Evolutionary conservation across 2,113 vertebrate genomes (phyloP).

Genomic region (Oriolus oriolus): DNA sequence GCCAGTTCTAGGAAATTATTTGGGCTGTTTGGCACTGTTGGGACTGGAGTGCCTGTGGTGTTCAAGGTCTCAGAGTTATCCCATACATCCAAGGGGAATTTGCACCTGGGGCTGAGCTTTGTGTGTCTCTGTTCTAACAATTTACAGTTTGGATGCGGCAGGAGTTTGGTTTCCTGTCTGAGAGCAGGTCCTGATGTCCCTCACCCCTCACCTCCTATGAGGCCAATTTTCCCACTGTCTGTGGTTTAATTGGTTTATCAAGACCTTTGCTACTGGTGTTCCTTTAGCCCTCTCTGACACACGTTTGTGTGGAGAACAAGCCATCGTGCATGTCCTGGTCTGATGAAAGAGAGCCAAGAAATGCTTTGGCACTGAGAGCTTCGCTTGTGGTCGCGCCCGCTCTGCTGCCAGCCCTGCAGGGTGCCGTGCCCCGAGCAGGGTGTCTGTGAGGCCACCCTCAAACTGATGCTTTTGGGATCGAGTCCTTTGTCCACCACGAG

Average conservation of each 20-base stretch:
- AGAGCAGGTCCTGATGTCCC: neutral
- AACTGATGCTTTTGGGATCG: neutral
- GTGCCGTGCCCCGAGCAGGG: fast-evolving
- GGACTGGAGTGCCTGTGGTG: neutral
- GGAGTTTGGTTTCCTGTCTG: neutral
- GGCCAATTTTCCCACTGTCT: neutral
- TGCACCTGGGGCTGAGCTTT: neutral
- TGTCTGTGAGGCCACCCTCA: neutral
- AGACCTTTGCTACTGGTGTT: neutral
- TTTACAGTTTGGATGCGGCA: neutral
- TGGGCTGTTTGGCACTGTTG: neutral
- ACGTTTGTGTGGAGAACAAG: neutral
- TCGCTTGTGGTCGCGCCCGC: neutral
- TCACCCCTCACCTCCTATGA: neutral
- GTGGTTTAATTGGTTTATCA: neutral
- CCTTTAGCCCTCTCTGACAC: neutral
- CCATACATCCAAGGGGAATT: neutral
- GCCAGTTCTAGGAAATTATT: neutral
- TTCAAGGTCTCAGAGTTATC: neutral
- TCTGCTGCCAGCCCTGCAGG: no score
- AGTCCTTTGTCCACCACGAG: neutral
- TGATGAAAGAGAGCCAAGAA: neutral
- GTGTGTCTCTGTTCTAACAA: neutral
- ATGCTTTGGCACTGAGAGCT: neutral
- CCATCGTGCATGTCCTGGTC: neutral